Evolutionary conservation across 2,888 invertebrate genomes (phyloP).

Genomic region (Tetanocera ferruginea): DNA sequence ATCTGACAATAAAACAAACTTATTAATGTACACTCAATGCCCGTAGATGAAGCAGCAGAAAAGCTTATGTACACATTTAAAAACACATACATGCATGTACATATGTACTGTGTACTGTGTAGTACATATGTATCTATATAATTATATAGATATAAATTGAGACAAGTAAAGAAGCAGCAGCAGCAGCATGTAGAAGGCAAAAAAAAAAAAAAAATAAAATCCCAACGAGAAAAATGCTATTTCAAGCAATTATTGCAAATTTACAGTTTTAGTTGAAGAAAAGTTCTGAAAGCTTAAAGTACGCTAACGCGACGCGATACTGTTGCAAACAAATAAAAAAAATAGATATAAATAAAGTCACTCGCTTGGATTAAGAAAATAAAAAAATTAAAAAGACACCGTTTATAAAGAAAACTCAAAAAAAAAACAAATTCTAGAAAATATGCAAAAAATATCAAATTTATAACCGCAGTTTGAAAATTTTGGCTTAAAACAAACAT

Average conservation of each 20-base stretch:
- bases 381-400: not conserved
- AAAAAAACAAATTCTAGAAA: not conserved
- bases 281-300: constrained; percentile 45
- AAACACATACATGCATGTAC: not conserved
- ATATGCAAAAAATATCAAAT: constrained; percentile 2
- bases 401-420: not conserved
- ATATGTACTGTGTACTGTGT: not conserved
- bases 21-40: constrained; percentile 25
- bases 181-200: not conserved
- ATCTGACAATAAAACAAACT: not conserved
- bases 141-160: not conserved
- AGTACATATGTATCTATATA: not conserved
- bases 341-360: constrained; percentile 14
- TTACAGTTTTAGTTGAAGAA: constrained; percentile 51
- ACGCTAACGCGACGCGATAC: not conserved
- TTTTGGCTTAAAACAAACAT: not conserved
- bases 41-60: not conserved
- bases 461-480: constrained; percentile 19
- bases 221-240: constrained; percentile 45
- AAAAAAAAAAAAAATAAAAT: constrained; percentile 12
- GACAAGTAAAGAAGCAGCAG: constrained; percentile 1
- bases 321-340: not conserved
- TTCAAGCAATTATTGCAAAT: constrained; percentile 52
- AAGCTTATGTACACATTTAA: not conserved
- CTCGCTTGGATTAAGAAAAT: not conserved